Evolutionary conservation across 2,113 vertebrate genomes (phyloP), one percentile per base, ranked within the genome.

Genomic region (Percopsis transmontana): DNA sequence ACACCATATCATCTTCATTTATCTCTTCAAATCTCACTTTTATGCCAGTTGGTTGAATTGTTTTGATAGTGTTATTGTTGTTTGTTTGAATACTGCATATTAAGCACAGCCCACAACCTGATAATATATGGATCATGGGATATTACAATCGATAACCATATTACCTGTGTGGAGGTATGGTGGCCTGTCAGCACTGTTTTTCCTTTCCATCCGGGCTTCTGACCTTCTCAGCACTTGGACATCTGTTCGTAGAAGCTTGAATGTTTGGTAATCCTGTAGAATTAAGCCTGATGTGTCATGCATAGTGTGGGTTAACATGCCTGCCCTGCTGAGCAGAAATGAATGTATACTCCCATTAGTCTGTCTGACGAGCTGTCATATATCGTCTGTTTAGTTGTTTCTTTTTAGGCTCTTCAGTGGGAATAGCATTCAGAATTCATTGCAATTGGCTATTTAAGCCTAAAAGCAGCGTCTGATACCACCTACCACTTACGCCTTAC

Each of bases 121-220:
- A n/a, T n/a, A n/a, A n/a, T n/a, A 67, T 24, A 42, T 27, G n/a
- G 42, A 38, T 73, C 66, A 64, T 54, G 68, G 41, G 62, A 63
- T 51, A 18, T 4, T 48, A 13, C 4, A n/a, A 14, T 64, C 44
- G 38, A 59, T 66, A 56, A 56, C 50, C 15, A n/a, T 41, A 39
- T 60, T 47, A 50, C 16, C 5, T 51, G 64, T 75, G 58, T 67
- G 41, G 20, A 51, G 27, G 20, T 19, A 56, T 16, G 27, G 23
- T 45, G 8, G 33, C 58, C 48, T 51, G 7, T 8, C 48, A 8
- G 2, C 1, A 6, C 50, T 6, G 4, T 13, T n/a, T 10, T 66
- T n/a, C n/a, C 72, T 76, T 54, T 58, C 7, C 48, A 51, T 23
- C 19, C 1, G 23, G 23, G 23, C 23, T 23, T 13, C 50, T 13